phyloP scores from a whole-genome alignment of 2,888 invertebrate species.

The Macaria liturata region DNA sequence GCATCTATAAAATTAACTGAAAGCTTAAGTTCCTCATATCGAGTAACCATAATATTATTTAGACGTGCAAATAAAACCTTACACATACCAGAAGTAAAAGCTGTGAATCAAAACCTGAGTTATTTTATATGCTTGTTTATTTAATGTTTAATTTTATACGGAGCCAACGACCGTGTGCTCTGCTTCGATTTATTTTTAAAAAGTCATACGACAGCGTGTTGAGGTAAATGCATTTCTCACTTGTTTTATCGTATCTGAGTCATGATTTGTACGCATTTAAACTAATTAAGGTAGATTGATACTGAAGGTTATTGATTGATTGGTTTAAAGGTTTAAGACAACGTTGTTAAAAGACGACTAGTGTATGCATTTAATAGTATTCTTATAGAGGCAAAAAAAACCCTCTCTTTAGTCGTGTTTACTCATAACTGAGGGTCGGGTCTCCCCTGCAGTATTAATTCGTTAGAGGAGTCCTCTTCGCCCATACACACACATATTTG shows the following conservation, averaged over 20 bases:
- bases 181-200: conserved; percentile 39
- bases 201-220: conserved; percentile 37
- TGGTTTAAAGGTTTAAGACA: no score
- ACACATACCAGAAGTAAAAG: conserved; percentile 37
- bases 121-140: conserved; percentile 77
- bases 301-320: conserved; percentile 12
- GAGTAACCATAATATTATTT: conserved; percentile 12
- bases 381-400: no score
- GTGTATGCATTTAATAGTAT: no score
- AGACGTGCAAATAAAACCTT: conserved; percentile 45
- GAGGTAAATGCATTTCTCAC: conserved; percentile 35
- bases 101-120: conserved; percentile 68
- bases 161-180: conserved; percentile 66
- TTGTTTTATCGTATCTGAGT: conserved; percentile 25
- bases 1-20: no score
- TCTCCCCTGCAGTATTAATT: no score
- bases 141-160: conserved; percentile 79
- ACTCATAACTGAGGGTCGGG: no score
- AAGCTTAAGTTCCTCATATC: no score
- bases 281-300: conserved; percentile 25
- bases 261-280: conserved; percentile 26
- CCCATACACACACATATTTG: no score
- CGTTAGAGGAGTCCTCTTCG: no score
- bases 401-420: no score
- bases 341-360: no score